Percentiles rank a stretch among this genome's conserved stretches.
These are phyloP conservation scores for Pachyramphus minor DNA, from an alignment of 2,113 vertebrate genomes.

Conservation along the genomic window DNA sequence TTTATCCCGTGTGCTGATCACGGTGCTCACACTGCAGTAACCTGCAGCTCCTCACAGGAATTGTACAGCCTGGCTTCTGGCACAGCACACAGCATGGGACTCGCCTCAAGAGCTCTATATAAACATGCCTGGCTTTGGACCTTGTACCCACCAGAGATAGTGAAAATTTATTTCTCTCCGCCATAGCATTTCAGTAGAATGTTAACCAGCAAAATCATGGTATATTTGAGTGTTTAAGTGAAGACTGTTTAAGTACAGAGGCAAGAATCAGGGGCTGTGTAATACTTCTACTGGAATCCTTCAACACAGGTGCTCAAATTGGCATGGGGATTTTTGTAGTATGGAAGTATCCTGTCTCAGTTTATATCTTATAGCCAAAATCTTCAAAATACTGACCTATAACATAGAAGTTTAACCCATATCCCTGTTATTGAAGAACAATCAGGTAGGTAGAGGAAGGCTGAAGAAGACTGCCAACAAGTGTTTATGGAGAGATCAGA, in stretches of 20 bases:
- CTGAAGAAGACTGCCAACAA: neutral
- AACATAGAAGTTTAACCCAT: neutral
- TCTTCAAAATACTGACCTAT: neutral
- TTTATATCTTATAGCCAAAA: neutral
- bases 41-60: neutral
- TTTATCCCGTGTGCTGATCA: neutral
- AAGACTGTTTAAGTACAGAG: neutral
- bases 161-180: neutral
- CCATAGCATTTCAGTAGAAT: neutral
- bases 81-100: neutral
- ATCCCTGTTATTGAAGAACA: neutral
- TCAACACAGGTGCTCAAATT: neutral
- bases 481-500: neutral
- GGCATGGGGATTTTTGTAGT: neutral
- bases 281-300: neutral
- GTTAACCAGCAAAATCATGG: neutral
- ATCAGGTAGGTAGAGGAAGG: neutral
- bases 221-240: neutral
- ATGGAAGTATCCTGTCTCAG: neutral
- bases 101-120: neutral
- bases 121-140: neutral
- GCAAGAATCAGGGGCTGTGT: too few species aligned
- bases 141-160: neutral
- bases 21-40: accelerated
- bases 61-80: neutral